A percentile compares a stretch with the other conserved stretches of the same genome.
Evolutionary conservation across 2,888 invertebrate genomes (phyloP).

Genomic region (Oxyteleia sp.): DNA sequence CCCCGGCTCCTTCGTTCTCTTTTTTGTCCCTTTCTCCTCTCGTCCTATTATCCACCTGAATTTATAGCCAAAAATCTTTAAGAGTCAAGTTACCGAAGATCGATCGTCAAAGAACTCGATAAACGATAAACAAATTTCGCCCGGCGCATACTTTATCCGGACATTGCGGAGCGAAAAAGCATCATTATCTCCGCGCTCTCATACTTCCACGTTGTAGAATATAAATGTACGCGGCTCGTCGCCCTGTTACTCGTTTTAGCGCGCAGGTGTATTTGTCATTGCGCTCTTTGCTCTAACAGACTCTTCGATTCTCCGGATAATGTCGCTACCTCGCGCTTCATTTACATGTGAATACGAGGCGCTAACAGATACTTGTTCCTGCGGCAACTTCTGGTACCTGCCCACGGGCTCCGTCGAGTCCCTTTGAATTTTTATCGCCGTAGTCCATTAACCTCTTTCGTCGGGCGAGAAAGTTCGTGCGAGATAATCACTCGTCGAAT

Average conservation of each 20-base stretch:
- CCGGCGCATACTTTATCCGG: conserved; percentile 16
- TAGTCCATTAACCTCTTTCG: conserved; percentile 79
- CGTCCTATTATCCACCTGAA: conserved; percentile 43
- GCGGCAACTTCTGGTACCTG: conserved; percentile 77
- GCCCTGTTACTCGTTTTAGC: conserved; percentile 46
- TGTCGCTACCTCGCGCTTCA: conserved; percentile 78
- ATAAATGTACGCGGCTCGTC: conserved; percentile 28
- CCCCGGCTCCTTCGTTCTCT: conserved; percentile 20
- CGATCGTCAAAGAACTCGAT: conserved; percentile 73
- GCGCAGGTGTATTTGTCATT: conserved; percentile 68
- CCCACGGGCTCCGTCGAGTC: conserved; percentile 65
- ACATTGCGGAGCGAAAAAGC: conserved; percentile 11
- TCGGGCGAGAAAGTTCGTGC: conserved; percentile 68
- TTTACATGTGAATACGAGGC: conserved; percentile 86
- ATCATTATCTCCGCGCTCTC: conserved; percentile 23
- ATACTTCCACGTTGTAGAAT: conserved; percentile 37
- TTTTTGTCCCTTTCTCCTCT: conserved; percentile 33
- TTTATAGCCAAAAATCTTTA: background rate
- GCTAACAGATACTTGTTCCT: conserved; percentile 84
- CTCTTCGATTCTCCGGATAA: conserved; percentile 73
- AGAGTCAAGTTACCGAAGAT: conserved; percentile 68
- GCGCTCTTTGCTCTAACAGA: conserved; percentile 64
- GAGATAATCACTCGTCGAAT: conserved; percentile 71
- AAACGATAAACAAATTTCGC: conserved; percentile 65
- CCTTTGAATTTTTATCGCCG: conserved; percentile 72